Conservation (phyloP, 2,797 vertebrate species). For the Mycteria americana region DNA sequence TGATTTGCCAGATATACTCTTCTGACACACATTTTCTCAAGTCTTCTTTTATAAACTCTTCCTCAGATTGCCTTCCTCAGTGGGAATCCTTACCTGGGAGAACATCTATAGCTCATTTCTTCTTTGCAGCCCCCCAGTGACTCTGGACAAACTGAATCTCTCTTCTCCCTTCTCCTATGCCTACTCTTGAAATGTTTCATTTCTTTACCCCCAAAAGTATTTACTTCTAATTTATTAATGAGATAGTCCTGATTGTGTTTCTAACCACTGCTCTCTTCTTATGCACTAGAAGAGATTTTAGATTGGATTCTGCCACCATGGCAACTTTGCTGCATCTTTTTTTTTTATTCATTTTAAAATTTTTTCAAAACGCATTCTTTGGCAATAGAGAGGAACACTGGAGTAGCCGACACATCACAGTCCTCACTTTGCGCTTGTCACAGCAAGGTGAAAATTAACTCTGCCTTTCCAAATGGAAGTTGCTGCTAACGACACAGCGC, state of each 20-base stretch:
- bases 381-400: neutral
- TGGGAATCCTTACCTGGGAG: neutral
- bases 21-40: neutral
- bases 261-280: neutral
- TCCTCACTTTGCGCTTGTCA: neutral
- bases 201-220: neutral
- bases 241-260: neutral
- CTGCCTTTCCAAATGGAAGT: neutral
- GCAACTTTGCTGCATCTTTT: neutral
- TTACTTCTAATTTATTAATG: neutral
- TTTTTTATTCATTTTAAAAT: neutral
- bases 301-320: neutral
- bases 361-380: neutral
- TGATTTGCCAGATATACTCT: neutral
- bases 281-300: neutral
- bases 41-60: neutral
- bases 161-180: neutral
- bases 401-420: neutral
- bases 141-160: neutral
- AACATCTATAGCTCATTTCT: neutral
- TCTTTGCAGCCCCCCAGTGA: neutral
- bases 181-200: neutral
- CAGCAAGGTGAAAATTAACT: neutral
- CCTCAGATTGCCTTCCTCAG: neutral
- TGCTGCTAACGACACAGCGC: neutral